These are phyloP conservation scores for Globodera rostochiensis DNA, from an alignment of 1,140 invertebrate genomes.

Conservation along the genomic window DNA sequence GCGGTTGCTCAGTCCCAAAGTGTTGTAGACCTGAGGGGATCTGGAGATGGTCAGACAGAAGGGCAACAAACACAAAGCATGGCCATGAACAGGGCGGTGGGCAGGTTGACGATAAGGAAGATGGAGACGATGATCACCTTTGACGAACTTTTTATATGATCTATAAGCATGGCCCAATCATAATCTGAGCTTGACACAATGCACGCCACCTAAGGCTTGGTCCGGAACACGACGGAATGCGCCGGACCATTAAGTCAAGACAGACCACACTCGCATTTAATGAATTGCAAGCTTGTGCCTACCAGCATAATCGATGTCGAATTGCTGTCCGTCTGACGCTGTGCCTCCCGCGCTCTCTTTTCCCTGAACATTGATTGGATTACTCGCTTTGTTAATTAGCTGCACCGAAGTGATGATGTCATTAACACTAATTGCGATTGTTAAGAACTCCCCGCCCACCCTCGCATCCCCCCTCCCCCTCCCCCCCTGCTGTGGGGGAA, in stretches of 20 bases:
- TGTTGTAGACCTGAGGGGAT: slow-evolving; percentile 48
- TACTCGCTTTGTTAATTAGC: no score
- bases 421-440: no score
- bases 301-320: slow-evolving; percentile 91
- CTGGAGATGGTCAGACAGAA: slow-evolving; percentile 67
- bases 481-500: slow-evolving; percentile 22
- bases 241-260: background rate
- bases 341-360: slow-evolving; percentile 78
- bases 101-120: slow-evolving; percentile 86
- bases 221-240: no score
- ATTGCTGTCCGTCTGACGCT: slow-evolving; percentile 76
- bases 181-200: no score
- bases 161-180: no score
- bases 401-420: no score
- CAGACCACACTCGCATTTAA: background rate
- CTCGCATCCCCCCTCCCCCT: background rate
- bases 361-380: slow-evolving; percentile 57
- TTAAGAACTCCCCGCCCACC: no score
- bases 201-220: no score
- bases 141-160: no score
- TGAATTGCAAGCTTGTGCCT: background rate
- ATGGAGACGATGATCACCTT: slow-evolving; percentile 80
- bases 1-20: slow-evolving; percentile 57
- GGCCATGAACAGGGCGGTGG: slow-evolving; percentile 82
- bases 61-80: slow-evolving; percentile 77